phyloP scores from a whole-genome alignment of 1,140 invertebrate species.

The Rhysida immarginata region DNA sequence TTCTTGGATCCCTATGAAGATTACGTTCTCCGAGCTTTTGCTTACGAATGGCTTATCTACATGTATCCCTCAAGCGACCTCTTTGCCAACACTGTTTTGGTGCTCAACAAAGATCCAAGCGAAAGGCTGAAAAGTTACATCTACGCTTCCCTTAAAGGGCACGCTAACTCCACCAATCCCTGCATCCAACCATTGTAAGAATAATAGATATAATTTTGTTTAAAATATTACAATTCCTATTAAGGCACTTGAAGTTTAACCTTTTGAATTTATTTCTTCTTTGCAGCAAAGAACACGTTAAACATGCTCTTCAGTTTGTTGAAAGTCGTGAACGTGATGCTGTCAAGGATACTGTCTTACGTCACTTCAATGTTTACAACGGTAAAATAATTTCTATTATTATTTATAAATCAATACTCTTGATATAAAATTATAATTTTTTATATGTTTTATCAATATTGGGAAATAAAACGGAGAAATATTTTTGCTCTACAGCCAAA shows the following conservation, averaged over 20 bases:
- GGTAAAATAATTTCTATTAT: background rate
- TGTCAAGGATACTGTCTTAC: background rate
- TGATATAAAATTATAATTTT: too few relatives aligned
- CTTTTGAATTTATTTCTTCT: too few relatives aligned
- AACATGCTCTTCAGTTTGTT: background rate
- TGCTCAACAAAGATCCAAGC: conserved; percentile 1
- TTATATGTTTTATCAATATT: too few relatives aligned
- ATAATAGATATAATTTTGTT: conserved; percentile 2
- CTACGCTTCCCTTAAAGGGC: background rate
- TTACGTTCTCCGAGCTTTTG: conserved; percentile 14
- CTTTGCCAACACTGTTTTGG: background rate
- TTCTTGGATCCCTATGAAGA: conserved; percentile 14
- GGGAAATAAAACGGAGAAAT: too few relatives aligned
- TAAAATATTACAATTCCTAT: too few relatives aligned
- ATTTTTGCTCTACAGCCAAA: conserved; percentile 10
- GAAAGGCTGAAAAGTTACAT: conserved; percentile 4
- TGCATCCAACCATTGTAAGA: too few relatives aligned
- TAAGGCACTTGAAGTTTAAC: too few relatives aligned
- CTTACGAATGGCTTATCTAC: conserved; percentile 14
- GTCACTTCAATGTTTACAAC: background rate
- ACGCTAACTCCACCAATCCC: conserved; percentile 5
- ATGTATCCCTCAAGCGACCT: background rate
- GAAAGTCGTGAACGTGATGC: background rate
- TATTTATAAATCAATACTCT: too few relatives aligned
- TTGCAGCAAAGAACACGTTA: background rate